Percentiles rank a stretch among this genome's conserved stretches.
Conservation (phyloP, 1,140 invertebrate species). For the Temnothorax curvispinosus region DNA sequence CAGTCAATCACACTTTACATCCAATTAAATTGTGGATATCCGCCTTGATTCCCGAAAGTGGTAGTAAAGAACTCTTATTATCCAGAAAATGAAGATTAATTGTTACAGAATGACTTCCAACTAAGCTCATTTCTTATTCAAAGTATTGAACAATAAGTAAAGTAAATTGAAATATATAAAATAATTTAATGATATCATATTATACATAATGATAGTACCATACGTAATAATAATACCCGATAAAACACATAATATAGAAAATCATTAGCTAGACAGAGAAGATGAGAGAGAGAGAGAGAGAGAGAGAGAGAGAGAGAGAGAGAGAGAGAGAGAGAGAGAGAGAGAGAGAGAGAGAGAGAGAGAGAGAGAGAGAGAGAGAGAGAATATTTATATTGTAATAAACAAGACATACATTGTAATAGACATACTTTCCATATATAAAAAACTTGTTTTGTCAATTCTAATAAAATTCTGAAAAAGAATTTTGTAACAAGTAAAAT, state of each 20-base stretch:
- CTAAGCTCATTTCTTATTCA: background rate
- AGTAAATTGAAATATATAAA: background rate
- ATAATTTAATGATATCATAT: background rate
- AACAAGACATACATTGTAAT: background rate
- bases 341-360: background rate
- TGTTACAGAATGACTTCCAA: background rate
- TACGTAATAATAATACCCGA: background rate
- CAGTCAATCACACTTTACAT: conserved; percentile 53
- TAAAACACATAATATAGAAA: background rate
- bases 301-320: background rate
- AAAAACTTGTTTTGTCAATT: background rate
- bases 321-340: background rate
- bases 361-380: background rate
- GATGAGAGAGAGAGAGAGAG: background rate
- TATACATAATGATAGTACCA: background rate
- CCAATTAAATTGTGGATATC: conserved; percentile 43
- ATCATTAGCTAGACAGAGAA: background rate
- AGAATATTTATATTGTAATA: background rate
- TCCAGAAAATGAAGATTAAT: conserved; percentile 30
- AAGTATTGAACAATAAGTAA: background rate
- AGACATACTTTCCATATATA: background rate
- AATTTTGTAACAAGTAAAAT: background rate
- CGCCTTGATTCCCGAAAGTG: background rate
- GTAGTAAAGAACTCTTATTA: background rate
- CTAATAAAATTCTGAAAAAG: background rate